Evolutionary conservation across 2,797 vertebrate genomes (phyloP).

Genomic region (Linurgus olivaceus): DNA sequence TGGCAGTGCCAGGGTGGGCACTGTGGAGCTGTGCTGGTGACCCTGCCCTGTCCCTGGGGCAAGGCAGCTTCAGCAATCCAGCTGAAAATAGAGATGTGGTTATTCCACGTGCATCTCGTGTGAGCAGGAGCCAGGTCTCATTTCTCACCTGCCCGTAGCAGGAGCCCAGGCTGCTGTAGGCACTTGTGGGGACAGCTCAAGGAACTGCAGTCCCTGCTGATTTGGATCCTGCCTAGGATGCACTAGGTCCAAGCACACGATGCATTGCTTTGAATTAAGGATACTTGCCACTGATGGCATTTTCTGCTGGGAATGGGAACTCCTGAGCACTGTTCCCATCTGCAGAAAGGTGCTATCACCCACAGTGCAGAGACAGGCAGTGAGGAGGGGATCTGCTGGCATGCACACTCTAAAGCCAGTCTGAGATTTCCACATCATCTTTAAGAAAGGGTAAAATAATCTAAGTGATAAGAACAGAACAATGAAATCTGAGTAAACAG

Average conservation of each 20-base stretch:
- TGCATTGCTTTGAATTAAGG: rapidly evolving
- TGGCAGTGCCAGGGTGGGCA: not conserved
- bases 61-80: not conserved
- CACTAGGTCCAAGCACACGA: not conserved
- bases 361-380: not conserved
- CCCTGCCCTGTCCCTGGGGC: not conserved
- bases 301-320: not conserved
- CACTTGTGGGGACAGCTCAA: not conserved
- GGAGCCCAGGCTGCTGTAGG: not conserved
- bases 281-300: not conserved
- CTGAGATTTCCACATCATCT: not conserved
- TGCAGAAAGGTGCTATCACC: not conserved
- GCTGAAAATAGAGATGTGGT: not conserved
- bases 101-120: rapidly evolving
- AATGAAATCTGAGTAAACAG: not conserved
- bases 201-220: not conserved
- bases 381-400: not conserved
- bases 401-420: not conserved
- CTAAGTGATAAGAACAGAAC: not conserved
- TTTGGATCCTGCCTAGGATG: not conserved
- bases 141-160: not conserved
- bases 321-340: not conserved
- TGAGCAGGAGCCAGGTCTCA: not conserved
- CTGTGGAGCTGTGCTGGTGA: rapidly evolving
- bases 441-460: not conserved